Evolutionary conservation across 2,888 invertebrate genomes (phyloP), one percentile per base, ranked within the genome.

Genomic region (Cerastis rubricosa): DNA sequence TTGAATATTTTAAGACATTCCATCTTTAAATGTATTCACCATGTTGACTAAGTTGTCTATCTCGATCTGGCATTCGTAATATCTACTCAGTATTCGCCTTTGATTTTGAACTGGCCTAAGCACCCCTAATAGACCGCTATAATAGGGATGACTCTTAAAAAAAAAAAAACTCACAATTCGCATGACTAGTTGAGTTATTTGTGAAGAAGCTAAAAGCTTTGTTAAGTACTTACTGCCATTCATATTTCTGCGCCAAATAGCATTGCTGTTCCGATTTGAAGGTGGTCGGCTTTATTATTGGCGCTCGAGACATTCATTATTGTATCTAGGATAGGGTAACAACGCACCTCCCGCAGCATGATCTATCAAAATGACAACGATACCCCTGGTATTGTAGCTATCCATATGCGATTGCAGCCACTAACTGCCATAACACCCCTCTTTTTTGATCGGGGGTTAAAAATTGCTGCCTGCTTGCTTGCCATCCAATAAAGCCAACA

Each of bases 101-200:
- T 65, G n/a, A 22, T 25, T 63, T 71, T 25, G 22, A 40, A 80
- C 35, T 45, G 22, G 51, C 19, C 2, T 25, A 80, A n/a, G n/a
- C n/a, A n/a, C n/a, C n/a, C n/a, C n/a, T n/a, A n/a, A n/a, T n/a
- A n/a, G n/a, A 80, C 80, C 22, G 25, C 45, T 51, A 8, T 79
- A 49, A 35, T 61, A 35, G 49, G 40, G 14, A 29, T 43, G 2
- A n/a, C n/a, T n/a, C n/a, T n/a, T n/a, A n/a, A n/a, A n/a, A n/a
- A n/a, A n/a, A n/a, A n/a, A n/a, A n/a, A n/a, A n/a, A n/a, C 35
- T 43, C 5, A 59, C 59, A 59, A 67, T 76, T 59, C 66, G 40
- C 57, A 17, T 47, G 12, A 5, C 3, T 49, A 49, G 17, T n/a
- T 63, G 7, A 29, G 29, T n/a, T n/a, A 1, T 45, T 3, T 43